Evolutionary conservation across 2,797 vertebrate species (phyloP).

Genomic region (Forpus xanthops): DNA sequence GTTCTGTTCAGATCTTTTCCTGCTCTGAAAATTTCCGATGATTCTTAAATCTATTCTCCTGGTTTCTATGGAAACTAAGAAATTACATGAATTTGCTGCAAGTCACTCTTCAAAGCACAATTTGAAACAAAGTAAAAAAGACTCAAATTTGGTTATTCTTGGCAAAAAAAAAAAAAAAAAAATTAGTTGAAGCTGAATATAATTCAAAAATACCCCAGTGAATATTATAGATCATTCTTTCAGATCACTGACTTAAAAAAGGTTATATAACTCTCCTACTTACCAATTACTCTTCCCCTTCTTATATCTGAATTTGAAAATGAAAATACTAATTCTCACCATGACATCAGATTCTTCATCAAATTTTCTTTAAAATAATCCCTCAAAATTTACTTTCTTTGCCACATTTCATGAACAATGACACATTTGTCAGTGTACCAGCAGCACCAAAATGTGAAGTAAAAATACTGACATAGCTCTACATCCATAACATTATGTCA

Average conservation of each 20-base stretch:
- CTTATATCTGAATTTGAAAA: not conserved
- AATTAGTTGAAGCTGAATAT: not conserved
- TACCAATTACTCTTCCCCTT: not conserved
- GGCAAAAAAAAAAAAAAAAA: not conserved
- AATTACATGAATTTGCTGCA: not conserved
- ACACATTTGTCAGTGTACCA: not conserved
- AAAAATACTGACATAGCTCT: not conserved
- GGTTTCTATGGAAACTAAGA: not conserved
- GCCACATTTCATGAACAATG: not conserved
- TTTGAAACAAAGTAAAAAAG: not conserved
- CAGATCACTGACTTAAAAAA: not conserved
- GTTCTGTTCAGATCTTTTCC: not conserved
- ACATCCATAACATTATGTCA: not conserved
- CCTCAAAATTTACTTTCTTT: not conserved
- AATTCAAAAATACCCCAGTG: fast-evolving
- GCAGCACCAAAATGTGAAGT: not conserved
- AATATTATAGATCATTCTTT: not conserved
- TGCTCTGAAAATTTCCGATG: not conserved
- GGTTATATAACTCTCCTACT: not conserved
- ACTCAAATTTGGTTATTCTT: not conserved
- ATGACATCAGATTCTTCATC: not conserved
- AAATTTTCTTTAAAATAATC: not conserved
- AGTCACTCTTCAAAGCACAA: not conserved
- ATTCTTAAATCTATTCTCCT: not conserved
- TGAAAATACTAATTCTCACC: not conserved